A percentile compares a stretch with the other conserved stretches of the same genome.
These are phyloP conservation scores for Melanerpes aurifrons DNA, from an alignment of 2,113 vertebrate species.

Conservation along the genomic window DNA sequence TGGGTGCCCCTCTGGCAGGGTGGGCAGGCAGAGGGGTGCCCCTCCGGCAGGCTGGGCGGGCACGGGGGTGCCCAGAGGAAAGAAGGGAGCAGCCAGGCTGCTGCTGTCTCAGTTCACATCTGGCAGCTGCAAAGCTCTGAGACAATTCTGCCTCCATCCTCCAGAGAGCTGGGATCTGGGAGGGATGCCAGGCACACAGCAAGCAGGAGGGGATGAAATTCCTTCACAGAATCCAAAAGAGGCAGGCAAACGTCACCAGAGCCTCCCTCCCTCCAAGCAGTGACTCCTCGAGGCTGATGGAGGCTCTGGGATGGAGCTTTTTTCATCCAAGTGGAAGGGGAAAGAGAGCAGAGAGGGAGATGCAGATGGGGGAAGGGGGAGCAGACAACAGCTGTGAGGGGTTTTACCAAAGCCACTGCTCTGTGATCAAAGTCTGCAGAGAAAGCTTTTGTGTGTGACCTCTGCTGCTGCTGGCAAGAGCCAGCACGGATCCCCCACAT, in stretches of 20 bases:
- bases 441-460: background rate
- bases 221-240: slow-evolving; percentile 64
- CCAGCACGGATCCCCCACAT: background rate
- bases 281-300: background rate
- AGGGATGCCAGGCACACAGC: slow-evolving; percentile 41
- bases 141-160: slow-evolving; percentile 48
- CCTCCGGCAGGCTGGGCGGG: no score
- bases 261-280: slow-evolving; percentile 11
- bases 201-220: slow-evolving; percentile 47
- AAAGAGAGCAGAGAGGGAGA: background rate
- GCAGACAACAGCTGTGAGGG: background rate
- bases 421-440: background rate
- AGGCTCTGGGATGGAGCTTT: background rate
- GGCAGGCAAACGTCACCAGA: slow-evolving; percentile 20
- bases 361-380: background rate
- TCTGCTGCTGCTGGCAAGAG: background rate
- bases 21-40: no score
- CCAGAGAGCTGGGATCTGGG: slow-evolving; percentile 44
- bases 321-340: background rate
- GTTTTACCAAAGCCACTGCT: background rate
- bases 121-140: slow-evolving; percentile 49
- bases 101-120: slow-evolving; percentile 28
- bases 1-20: no score
- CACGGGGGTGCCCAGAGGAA: background rate
- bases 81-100: background rate